Conservation (phyloP, 2,113 vertebrate species). For the Fregetta grallaria region DNA sequence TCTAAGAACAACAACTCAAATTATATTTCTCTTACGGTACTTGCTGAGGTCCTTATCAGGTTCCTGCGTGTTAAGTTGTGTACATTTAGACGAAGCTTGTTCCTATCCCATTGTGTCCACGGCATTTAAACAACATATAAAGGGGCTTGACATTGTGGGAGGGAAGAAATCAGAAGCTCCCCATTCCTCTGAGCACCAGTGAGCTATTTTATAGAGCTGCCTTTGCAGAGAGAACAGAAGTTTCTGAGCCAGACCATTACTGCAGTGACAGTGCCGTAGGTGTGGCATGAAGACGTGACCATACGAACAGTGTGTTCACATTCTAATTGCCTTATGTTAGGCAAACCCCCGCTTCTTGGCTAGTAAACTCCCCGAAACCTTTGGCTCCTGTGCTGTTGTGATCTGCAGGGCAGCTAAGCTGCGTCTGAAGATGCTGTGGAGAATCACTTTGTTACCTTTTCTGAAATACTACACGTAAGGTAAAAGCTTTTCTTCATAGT, state of each 20-base stretch:
- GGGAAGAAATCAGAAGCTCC: background rate
- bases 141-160: background rate
- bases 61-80: background rate
- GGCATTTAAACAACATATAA: background rate
- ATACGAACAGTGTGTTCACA: fast-evolving
- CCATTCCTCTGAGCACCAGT: background rate
- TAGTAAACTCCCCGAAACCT: background rate
- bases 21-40: background rate
- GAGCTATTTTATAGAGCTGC: background rate
- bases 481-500: background rate
- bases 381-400: background rate
- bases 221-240: background rate
- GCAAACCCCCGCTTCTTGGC: background rate
- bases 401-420: background rate
- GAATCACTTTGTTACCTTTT: background rate
- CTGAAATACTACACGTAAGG: background rate
- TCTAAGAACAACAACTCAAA: background rate
- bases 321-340: background rate
- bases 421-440: background rate
- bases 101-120: background rate
- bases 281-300: background rate
- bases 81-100: background rate
- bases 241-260: background rate
- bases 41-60: background rate
- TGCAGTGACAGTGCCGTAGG: background rate